phyloP scores from a whole-genome alignment of 2,113 vertebrate genomes.

The Zootoca vivipara region DNA sequence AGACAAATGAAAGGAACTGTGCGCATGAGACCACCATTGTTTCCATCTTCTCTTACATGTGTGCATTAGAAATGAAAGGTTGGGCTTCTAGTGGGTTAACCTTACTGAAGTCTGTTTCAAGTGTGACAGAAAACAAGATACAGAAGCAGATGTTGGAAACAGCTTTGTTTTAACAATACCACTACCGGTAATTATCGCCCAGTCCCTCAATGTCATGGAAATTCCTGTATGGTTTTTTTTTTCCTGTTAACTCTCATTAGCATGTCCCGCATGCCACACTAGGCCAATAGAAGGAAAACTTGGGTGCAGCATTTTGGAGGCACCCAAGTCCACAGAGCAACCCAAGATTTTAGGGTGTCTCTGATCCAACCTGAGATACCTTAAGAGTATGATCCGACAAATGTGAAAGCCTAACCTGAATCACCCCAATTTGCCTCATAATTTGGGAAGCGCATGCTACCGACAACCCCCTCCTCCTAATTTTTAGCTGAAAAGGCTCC shows the following conservation, averaged over 20 bases:
- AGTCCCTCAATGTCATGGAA: neutral
- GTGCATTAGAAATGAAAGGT: neutral
- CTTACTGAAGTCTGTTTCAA: neutral
- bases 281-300: neutral
- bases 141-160: neutral
- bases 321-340: too few relatives aligned
- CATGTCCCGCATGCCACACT: neutral
- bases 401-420: too few relatives aligned
- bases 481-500: too few relatives aligned
- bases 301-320: too few relatives aligned
- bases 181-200: neutral
- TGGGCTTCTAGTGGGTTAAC: neutral
- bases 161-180: neutral
- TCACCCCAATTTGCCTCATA: too few relatives aligned
- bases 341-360: too few relatives aligned
- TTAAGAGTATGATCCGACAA: too few relatives aligned
- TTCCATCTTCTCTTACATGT: neutral
- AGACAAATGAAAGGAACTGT: neutral
- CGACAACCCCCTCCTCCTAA: too few relatives aligned
- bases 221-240: neutral
- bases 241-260: neutral
- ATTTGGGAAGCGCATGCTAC: too few relatives aligned
- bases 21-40: neutral
- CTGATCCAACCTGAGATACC: too few relatives aligned
- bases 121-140: neutral